phyloP scores from a whole-genome alignment of 2,888 invertebrate species.

The Euplexia lucipara region DNA sequence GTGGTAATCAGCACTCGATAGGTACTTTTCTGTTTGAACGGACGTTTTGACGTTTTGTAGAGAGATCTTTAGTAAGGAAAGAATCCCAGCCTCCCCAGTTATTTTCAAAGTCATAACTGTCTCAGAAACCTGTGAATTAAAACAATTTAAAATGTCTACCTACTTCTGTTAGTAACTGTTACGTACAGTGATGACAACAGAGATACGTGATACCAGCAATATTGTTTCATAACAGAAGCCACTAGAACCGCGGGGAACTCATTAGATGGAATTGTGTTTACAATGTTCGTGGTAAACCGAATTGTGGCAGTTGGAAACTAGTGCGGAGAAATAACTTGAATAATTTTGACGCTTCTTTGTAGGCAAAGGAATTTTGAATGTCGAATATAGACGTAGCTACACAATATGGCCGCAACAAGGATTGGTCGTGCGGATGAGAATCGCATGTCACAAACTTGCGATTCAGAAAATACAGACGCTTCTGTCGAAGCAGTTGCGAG shows the following conservation, averaged over 20 bases:
- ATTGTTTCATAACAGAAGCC: slow-evolving; percentile 59
- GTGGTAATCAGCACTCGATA: too few species aligned
- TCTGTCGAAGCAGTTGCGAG: too few species aligned
- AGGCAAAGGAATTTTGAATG: neutral
- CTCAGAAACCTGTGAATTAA: slow-evolving; percentile 16
- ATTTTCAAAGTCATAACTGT: neutral
- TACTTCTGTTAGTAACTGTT: slow-evolving; percentile 42
- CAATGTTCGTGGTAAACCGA: slow-evolving; percentile 41
- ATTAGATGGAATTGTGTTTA: slow-evolving; percentile 47
- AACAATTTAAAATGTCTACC: slow-evolving; percentile 19
- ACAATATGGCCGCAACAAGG: neutral
- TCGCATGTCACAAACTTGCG: too few species aligned
- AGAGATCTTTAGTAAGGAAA: too few species aligned
- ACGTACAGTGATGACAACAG: slow-evolving; percentile 58
- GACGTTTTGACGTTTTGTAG: too few species aligned
- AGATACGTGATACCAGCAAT: slow-evolving; percentile 53
- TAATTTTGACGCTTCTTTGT: neutral
- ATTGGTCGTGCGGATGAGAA: too few species aligned
- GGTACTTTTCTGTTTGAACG: too few species aligned
- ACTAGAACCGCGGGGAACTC: slow-evolving; percentile 38
- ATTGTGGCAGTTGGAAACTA: slow-evolving; percentile 19
- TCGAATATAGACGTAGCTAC: neutral
- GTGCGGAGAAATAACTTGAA: slow-evolving; percentile 22
- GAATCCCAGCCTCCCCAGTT: too few species aligned
- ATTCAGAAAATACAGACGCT: too few species aligned